A percentile compares a stretch with the other conserved stretches of the same genome.
Evolutionary conservation across 1,140 invertebrate species (phyloP).

Genomic region (Zaprionus camerounensis): DNA sequence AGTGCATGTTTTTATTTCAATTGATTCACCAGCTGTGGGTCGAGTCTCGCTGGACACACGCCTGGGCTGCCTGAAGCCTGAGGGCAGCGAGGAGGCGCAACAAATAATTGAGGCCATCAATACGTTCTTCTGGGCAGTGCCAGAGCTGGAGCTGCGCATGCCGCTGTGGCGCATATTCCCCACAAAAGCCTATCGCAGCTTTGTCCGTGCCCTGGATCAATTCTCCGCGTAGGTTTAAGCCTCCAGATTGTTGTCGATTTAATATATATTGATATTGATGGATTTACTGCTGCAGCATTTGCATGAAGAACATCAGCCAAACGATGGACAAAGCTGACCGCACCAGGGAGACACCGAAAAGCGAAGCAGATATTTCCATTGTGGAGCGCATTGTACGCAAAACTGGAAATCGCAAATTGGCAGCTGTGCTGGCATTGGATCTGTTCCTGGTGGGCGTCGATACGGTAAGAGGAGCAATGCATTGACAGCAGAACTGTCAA

Average conservation of each 20-base stretch:
- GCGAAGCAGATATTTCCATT: slow-evolving; percentile 86
- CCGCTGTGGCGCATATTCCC: slow-evolving; percentile 92
- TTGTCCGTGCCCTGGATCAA: slow-evolving; percentile 89
- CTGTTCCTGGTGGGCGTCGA: slow-evolving; percentile 94
- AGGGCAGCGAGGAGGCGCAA: slow-evolving; percentile 88
- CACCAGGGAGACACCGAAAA: slow-evolving; percentile 67
- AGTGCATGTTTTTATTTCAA: slow-evolving; percentile 3
- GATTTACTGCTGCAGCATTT: slow-evolving; percentile 85
- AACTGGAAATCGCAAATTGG: slow-evolving; percentile 88
- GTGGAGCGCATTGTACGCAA: slow-evolving; percentile 87
- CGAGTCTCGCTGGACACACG: slow-evolving; percentile 91
- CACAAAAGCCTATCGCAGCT: slow-evolving; percentile 90
- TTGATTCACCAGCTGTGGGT: slow-evolving; percentile 88
- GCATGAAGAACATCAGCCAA: slow-evolving; percentile 86
- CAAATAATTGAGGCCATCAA: slow-evolving; percentile 91
- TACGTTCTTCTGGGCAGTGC: slow-evolving; percentile 92
- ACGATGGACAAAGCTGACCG: slow-evolving; percentile 85
- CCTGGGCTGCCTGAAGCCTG: slow-evolving; percentile 89
- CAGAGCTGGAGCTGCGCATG: slow-evolving; percentile 90
- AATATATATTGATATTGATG: slow-evolving; percentile 29
- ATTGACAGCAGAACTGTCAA: too few relatives aligned
- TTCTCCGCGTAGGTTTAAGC: slow-evolving; percentile 87
- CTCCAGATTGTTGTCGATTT: too few relatives aligned
- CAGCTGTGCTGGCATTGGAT: slow-evolving; percentile 91
- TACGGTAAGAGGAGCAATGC: slow-evolving; percentile 87